Percentiles rank a stretch among this genome's conserved stretches.
Evolutionary conservation across 2,888 invertebrate species (phyloP).

Genomic region (Scaptodrosophila latifasciaeformis): DNA sequence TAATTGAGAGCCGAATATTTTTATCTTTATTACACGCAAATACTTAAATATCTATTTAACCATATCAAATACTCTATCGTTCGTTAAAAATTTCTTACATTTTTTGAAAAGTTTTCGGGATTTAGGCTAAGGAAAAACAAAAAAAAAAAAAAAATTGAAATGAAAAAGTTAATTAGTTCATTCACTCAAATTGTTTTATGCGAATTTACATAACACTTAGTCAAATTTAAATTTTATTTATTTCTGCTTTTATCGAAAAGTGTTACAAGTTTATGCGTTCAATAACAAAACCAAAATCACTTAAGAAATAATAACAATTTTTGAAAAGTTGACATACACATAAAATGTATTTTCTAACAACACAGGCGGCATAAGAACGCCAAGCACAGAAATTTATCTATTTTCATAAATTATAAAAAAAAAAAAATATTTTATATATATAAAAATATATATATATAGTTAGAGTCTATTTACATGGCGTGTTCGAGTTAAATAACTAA

Average conservation of each 20-base stretch:
- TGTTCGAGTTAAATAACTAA: not conserved
- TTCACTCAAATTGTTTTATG: conserved; percentile 52
- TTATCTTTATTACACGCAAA: conserved; percentile 20
- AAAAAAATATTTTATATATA: not conserved
- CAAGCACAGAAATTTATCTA: conserved; percentile 27
- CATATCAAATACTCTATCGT: conserved; percentile 32
- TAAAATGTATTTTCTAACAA: conserved; percentile 8
- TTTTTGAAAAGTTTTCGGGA: conserved; percentile 52
- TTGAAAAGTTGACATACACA: conserved; percentile 3
- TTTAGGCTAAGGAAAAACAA: conserved; percentile 47
- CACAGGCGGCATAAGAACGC: too few species aligned
- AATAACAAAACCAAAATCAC: conserved; percentile 19
- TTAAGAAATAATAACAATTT: not conserved
- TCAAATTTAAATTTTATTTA: too few species aligned
- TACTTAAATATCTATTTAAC: conserved; percentile 28
- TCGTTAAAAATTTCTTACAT: conserved; percentile 48
- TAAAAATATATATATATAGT: too few species aligned
- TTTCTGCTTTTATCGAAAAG: too few species aligned
- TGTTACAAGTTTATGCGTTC: conserved; percentile 36
- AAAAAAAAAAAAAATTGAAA: conserved; percentile 19
- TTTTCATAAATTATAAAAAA: conserved; percentile 12
- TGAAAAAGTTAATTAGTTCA: conserved; percentile 40
- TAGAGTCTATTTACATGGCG: too few species aligned
- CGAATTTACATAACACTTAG: conserved; percentile 32
- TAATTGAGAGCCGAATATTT: conserved; percentile 53